Evolutionary conservation across 2,797 vertebrate genomes (phyloP), one percentile per base, ranked within the genome.

Genomic region (Enteromius treurensis): DNA sequence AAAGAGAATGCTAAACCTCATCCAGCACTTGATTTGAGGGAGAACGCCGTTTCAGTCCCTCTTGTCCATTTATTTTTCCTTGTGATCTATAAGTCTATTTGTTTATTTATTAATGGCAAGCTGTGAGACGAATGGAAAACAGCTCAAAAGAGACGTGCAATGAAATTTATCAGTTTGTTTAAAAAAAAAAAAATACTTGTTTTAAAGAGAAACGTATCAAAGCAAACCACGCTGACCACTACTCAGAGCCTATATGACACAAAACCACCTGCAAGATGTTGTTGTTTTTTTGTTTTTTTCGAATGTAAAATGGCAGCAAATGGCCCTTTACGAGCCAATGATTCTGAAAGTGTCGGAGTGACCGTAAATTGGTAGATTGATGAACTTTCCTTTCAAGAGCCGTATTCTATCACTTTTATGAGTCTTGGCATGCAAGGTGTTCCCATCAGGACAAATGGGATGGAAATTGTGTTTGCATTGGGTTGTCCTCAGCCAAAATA

Each of bases 21-120:
- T 51, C 34, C 62, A 68, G 71, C 45, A 60, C 13, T 62, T 21
- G 45, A 78, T 69, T 76, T 80, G 47, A 81, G 75, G 60, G 55
- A 70, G 47, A 77, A 47, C 32, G 17, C 76, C 19, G n/a, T 53
- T 85, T 37, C 60, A 58, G 34, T 68, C 69, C 45, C 45, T 76
- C 51, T 62, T 47, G 67, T 77, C 80, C 81, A 88, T 85, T 58
- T 83, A 80, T 84, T 78, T 83, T 78, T 71, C 75, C 55, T 19
- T 79, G 53, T 81, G 88, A 84, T 85, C 47, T 34, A 26, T 47
- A 51, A 82, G 71, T 82, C 71, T 80, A 83, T 85, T 86, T 73
- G 89, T 89, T 89, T 79, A 84, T 80, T 79, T 86, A 89, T 87
- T 89, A 73, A 91, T 88, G 34, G 77, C 58, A 75, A 81, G 29